A percentile compares a stretch with the other conserved stretches of the same genome.
Conservation (phyloP, 2,113 vertebrate species). For the Sprattus sprattus region DNA sequence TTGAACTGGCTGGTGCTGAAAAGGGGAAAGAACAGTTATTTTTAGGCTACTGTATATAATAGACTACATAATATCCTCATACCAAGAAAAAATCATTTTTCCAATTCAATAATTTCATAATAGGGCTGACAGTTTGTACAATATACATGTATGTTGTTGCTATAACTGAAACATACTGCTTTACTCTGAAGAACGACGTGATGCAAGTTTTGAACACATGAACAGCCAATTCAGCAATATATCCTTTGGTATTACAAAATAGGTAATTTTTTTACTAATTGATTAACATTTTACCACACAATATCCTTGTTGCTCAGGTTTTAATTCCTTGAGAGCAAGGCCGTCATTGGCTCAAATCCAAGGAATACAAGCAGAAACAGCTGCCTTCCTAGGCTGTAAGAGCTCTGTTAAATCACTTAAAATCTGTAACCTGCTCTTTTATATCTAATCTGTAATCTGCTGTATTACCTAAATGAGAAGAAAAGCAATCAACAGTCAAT, state of each 20-base stretch:
- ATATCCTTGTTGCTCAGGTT: not conserved
- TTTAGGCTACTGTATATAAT: too few relatives aligned
- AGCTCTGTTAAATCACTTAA: not conserved
- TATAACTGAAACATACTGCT: not conserved
- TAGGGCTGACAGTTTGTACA: not conserved
- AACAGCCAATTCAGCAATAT: not conserved
- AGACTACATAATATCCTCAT: not conserved
- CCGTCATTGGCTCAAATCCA: not conserved
- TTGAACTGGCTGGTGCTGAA: conserved; percentile 57
- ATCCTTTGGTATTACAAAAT: not conserved
- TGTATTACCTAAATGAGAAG: too few relatives aligned
- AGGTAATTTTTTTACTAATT: too few relatives aligned
- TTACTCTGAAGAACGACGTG: too few relatives aligned
- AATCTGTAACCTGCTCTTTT: not conserved
- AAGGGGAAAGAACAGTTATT: conserved; percentile 4
- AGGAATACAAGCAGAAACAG: not conserved
- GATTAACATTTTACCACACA: not conserved
- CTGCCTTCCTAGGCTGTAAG: not conserved
- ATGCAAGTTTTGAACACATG: too few relatives aligned
- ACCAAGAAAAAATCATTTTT: not conserved
- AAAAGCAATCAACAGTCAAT: too few relatives aligned
- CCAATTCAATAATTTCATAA: not conserved
- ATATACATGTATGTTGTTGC: not conserved
- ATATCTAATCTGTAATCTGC: not conserved
- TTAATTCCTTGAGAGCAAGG: not conserved